Evolutionary conservation across 64 coral and sea anemone genomes (phyloP).

Genomic region (Pachyseris speciosa): DNA sequence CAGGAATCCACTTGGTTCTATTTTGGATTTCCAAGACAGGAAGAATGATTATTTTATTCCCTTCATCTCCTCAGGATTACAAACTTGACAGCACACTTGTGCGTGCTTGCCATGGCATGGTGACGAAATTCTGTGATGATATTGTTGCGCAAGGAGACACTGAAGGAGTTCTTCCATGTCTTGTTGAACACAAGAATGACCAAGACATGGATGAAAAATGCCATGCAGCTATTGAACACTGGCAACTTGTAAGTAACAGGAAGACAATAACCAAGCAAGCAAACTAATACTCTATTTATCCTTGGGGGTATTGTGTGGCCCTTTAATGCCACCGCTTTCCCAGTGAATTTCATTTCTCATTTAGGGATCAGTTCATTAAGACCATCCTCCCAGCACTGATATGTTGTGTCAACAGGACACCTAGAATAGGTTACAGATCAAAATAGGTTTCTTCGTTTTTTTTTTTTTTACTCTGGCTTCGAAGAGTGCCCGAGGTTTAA

Average conservation of each 20-base stretch:
- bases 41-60: not conserved
- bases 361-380: no score
- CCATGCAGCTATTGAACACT: conserved; percentile 79
- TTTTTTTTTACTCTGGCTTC: no score
- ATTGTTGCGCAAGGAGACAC: conserved; percentile 72
- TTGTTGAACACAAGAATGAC: conserved; percentile 91
- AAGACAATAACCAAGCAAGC: no score
- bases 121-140: conserved; percentile 89
- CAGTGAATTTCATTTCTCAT: no score
- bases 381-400: no score
- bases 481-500: no score
- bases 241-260: conserved; percentile 90
- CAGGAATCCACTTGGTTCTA: no score
- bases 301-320: not conserved
- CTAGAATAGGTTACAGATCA: no score
- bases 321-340: no score
- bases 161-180: conserved; percentile 90
- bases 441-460: no score
- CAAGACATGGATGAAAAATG: conserved; percentile 91
- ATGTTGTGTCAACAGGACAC: no score
- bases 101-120: conserved; percentile 78
- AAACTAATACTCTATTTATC: not conserved
- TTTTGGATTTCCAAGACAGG: no score
- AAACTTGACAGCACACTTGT: conserved; percentile 89
- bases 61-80: conserved; percentile 63